Conservation (phyloP, 2,113 vertebrate genomes). For the Muntiacus muntjak region DNA sequence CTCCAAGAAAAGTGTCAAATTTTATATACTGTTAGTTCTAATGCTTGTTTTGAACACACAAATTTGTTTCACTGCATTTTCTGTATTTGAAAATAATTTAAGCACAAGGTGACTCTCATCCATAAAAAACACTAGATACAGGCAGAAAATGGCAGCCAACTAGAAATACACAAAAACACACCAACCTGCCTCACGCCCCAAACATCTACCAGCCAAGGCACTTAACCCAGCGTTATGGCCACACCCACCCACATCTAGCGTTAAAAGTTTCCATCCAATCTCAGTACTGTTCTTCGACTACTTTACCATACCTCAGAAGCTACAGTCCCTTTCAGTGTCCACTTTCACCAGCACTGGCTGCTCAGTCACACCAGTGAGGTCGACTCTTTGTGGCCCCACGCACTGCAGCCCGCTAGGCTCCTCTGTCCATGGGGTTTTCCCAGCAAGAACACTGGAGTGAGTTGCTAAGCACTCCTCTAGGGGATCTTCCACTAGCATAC, state of each 20-base stretch:
- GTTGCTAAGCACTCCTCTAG: not conserved
- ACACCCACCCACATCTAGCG: not conserved
- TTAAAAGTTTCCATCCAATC: not conserved
- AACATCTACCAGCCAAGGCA: not conserved
- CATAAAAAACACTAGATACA: not conserved
- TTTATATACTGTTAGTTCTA: not conserved
- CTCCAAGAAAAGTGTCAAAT: not conserved
- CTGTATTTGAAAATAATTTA: not conserved
- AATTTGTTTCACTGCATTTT: not conserved
- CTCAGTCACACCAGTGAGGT: not conserved
- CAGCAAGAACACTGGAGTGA: not conserved
- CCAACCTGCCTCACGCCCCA: not conserved
- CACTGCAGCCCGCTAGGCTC: not conserved
- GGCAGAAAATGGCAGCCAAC: not conserved
- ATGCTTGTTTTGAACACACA: conserved; percentile 13
- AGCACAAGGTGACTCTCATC: not conserved
- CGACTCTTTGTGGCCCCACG: not conserved
- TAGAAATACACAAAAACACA: not conserved
- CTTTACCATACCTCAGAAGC: not conserved
- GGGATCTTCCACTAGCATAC: not conserved
- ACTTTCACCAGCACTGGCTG: not conserved
- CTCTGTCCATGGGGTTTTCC: not conserved
- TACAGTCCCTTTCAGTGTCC: not conserved
- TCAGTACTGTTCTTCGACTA: not conserved
- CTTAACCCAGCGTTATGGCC: not conserved